phyloP scores from a whole-genome alignment of 2,797 vertebrate species.

The Bovichtus variegatus region DNA sequence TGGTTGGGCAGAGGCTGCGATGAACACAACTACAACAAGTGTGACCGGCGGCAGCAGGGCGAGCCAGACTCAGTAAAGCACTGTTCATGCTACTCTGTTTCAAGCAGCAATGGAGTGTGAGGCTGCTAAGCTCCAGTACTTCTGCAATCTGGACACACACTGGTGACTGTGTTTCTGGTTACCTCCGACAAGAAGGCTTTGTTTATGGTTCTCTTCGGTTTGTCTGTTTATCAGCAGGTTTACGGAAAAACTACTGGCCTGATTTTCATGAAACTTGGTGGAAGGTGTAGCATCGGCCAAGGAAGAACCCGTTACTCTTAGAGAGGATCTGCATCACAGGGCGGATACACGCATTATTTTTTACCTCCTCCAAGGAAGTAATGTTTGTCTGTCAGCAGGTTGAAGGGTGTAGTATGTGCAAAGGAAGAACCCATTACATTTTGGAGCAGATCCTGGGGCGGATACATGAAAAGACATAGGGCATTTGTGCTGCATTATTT shows the following conservation, averaged over 20 bases:
- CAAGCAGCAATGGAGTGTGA: constrained; percentile 33
- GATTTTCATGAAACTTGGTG: no score
- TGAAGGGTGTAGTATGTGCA: not conserved
- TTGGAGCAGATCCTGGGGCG: not conserved
- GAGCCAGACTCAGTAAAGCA: constrained; percentile 50
- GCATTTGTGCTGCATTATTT: no score
- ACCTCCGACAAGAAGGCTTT: no score
- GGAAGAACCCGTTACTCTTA: no score
- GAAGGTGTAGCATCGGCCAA: no score
- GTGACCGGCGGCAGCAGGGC: constrained; percentile 54
- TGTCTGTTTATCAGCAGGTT: no score
- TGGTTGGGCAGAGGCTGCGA: constrained; percentile 59
- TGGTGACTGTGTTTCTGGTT: not conserved
- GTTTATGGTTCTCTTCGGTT: no score
- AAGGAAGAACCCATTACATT: not conserved
- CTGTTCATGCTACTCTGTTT: constrained; percentile 50
- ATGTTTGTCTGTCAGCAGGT: not conserved
- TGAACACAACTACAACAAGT: constrained; percentile 58
- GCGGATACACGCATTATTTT: no score
- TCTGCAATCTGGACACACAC: constrained; percentile 32
- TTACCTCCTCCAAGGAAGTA: no score
- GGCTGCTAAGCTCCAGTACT: constrained; percentile 35
- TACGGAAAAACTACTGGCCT: no score
- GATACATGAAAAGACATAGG: no score
- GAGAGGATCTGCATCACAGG: no score